Percentiles rank a stretch among this genome's conserved stretches.
These are phyloP conservation scores for Proteles cristata DNA, from an alignment of 2,113 vertebrate genomes.

Conservation along the genomic window DNA sequence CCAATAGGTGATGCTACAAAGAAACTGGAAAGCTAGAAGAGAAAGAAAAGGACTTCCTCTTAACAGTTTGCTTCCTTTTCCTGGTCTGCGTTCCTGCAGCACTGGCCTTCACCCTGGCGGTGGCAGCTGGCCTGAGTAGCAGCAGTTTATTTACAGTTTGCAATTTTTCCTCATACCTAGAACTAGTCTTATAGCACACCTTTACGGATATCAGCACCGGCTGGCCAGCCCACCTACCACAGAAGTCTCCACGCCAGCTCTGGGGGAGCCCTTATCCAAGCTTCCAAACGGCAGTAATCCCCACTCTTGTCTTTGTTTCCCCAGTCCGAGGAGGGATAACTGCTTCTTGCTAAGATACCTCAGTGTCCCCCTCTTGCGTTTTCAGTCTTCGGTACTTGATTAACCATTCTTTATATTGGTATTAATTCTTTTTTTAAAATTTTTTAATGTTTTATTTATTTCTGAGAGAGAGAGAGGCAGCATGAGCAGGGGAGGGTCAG, in stretches of 20 bases:
- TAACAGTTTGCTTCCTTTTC: neutral
- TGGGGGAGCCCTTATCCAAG: neutral
- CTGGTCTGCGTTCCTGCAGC: neutral
- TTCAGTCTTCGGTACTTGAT: neutral
- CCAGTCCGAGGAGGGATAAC: neutral
- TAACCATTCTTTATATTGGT: neutral
- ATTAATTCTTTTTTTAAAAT: neutral
- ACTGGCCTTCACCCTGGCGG: neutral
- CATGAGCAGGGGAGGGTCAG: too few species aligned
- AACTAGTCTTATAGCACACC: neutral
- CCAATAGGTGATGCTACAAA: neutral
- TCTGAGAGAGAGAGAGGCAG: too few species aligned
- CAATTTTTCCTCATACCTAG: neutral
- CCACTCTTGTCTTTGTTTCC: neutral
- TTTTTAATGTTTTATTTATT: too few species aligned
- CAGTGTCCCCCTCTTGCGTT: neutral
- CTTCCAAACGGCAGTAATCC: neutral
- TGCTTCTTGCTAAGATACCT: neutral
- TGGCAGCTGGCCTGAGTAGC: neutral
- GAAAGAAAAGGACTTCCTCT: neutral
- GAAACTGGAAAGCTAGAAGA: neutral
- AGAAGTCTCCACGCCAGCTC: neutral
- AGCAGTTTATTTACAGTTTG: neutral
- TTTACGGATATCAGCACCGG: neutral
- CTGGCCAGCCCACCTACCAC: neutral